Evolutionary conservation across 2,113 vertebrate genomes (phyloP).

Genomic region (Melanotaenia duboulayi): DNA sequence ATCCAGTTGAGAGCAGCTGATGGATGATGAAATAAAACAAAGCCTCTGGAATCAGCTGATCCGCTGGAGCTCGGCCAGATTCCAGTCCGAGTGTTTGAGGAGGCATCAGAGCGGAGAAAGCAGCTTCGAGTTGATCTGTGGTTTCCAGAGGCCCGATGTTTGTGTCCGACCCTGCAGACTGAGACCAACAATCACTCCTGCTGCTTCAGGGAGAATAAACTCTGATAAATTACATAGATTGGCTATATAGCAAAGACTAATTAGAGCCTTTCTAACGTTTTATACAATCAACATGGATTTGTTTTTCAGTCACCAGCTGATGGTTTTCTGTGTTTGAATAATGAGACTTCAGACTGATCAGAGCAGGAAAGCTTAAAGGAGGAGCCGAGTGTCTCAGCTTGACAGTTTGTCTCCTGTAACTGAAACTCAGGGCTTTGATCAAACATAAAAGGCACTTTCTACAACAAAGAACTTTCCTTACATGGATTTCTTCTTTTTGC

Average conservation of each 20-base stretch:
- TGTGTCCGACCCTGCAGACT: no score
- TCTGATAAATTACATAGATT: slow-evolving; percentile 12
- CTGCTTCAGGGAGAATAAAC: slow-evolving; percentile 1
- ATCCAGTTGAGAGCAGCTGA: no score
- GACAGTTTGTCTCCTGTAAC: neutral
- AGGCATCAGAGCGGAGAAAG: neutral
- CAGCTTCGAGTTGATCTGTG: fast-evolving
- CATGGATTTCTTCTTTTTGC: neutral
- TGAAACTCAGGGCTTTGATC: slow-evolving; percentile 20
- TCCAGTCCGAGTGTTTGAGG: no score
- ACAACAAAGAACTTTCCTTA: neutral
- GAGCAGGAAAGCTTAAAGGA: neutral
- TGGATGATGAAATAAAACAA: no score
- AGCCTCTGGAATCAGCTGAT: no score
- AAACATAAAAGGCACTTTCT: slow-evolving; percentile 13
- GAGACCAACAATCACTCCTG: no score
- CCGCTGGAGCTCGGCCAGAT: no score
- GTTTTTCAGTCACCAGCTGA: slow-evolving; percentile 15
- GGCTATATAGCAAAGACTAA: slow-evolving; percentile 18
- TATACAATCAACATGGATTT: neutral
- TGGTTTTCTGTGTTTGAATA: slow-evolving; percentile 12
- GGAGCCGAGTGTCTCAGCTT: neutral
- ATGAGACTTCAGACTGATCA: neutral
- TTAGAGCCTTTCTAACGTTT: slow-evolving; percentile 6
- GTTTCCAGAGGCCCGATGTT: no score